Percentiles rank a stretch among this genome's conserved stretches.
These are phyloP conservation scores for Epinotia brunnichana DNA, from an alignment of 2,888 invertebrate genomes.

Conservation along the genomic window DNA sequence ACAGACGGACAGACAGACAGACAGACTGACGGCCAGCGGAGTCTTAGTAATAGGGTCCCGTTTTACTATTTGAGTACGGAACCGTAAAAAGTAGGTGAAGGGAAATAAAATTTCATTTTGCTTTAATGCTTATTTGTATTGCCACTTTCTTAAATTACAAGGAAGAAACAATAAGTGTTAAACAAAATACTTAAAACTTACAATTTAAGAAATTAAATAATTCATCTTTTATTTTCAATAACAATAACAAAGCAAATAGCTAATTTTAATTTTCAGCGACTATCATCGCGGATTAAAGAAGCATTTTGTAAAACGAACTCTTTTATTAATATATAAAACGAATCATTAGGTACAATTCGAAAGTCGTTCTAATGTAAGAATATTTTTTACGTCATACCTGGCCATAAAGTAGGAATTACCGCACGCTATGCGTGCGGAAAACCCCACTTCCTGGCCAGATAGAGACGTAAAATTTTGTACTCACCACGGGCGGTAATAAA, in stretches of 20 bases:
- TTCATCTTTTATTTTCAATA: slow-evolving; percentile 68
- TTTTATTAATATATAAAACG: slow-evolving; percentile 29
- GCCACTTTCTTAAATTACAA: slow-evolving; percentile 80
- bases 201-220: slow-evolving; percentile 74
- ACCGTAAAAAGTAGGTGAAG: too few relatives aligned
- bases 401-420: too few relatives aligned
- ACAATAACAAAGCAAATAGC: slow-evolving; percentile 79
- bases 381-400: too few relatives aligned
- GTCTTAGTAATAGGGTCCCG: too few relatives aligned
- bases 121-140: slow-evolving; percentile 75
- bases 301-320: slow-evolving; percentile 36
- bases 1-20: too few relatives aligned
- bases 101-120: slow-evolving; percentile 47
- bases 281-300: slow-evolving; percentile 38
- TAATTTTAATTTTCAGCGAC: slow-evolving; percentile 52
- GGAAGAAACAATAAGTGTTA: slow-evolving; percentile 77
- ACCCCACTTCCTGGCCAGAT: too few relatives aligned
- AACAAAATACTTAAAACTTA: slow-evolving; percentile 76
- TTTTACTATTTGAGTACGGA: too few relatives aligned
- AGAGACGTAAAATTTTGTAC: too few relatives aligned
- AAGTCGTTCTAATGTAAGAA: slow-evolving; percentile 19
- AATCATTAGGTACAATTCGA: slow-evolving; percentile 33
- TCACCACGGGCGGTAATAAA: too few relatives aligned
- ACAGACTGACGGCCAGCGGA: too few relatives aligned
- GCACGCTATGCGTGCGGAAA: too few relatives aligned